These are phyloP conservation scores for Vollenhovia emeryi DNA, from an alignment of 1,140 invertebrate species.

Conservation along the genomic window DNA sequence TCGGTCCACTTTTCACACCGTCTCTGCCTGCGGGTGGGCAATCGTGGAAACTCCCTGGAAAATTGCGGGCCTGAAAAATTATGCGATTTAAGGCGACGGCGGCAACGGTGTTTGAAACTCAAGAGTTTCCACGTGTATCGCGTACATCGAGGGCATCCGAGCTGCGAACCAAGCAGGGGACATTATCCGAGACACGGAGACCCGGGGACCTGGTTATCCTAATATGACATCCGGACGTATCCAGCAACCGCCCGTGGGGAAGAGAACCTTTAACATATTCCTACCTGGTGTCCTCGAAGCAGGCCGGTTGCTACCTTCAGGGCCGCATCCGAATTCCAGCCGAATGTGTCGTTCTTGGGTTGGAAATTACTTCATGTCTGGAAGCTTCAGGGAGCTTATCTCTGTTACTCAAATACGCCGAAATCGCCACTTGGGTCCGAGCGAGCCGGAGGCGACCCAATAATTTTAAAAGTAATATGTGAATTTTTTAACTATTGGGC, in stretches of 20 bases:
- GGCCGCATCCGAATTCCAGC: conserved; percentile 45
- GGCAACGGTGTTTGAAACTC: not conserved
- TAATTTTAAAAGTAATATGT: too few relatives aligned
- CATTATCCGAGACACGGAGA: conserved; percentile 64
- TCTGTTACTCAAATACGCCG: too few relatives aligned
- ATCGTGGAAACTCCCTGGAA: not conserved
- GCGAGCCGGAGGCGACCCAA: too few relatives aligned
- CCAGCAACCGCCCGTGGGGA: conserved; percentile 68
- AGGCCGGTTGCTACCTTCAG: conserved; percentile 59
- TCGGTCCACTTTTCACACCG: conserved; percentile 35
- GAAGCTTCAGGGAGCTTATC: too few relatives aligned
- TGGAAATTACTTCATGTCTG: too few relatives aligned
- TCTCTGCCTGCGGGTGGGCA: not conserved
- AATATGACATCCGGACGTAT: conserved; percentile 72
- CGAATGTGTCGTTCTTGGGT: not conserved
- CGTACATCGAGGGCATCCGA: not conserved
- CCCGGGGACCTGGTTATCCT: conserved; percentile 70
- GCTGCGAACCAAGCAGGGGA: not conserved
- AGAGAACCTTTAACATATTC: conserved; percentile 63
- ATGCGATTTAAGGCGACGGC: not conserved
- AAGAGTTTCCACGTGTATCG: not conserved
- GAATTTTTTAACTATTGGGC: too few relatives aligned
- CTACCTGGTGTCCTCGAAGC: conserved; percentile 64
- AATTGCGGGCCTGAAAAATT: conserved; percentile 38
- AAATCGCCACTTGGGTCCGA: too few relatives aligned